Evolutionary conservation across 2,797 vertebrate genomes (phyloP).

Genomic region (Parauchenoglanis punctatus): DNA sequence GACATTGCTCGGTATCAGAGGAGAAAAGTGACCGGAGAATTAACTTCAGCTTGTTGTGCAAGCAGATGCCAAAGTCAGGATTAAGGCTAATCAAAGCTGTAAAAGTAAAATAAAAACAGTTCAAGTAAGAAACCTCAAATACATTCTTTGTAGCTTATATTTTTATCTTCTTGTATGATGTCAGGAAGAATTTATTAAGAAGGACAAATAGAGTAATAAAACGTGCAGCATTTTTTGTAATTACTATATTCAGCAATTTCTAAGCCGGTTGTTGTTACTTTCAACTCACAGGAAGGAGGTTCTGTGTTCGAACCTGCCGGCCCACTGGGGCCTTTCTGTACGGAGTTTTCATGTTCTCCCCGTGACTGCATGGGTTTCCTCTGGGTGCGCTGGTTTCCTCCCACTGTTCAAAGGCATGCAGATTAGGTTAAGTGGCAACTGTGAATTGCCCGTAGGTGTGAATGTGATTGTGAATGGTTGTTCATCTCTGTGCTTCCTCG

Average conservation of each 20-base stretch:
- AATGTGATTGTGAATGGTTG: too few species aligned
- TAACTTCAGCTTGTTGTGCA: constrained; percentile 6
- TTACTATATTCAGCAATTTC: not conserved
- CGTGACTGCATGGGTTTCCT: too few species aligned
- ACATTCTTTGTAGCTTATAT: not conserved
- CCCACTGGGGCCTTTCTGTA: too few species aligned
- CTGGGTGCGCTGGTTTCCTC: too few species aligned
- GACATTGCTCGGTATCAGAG: constrained; percentile 38
- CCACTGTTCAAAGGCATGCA: too few species aligned
- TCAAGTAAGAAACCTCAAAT: not conserved
- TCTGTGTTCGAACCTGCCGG: too few species aligned
- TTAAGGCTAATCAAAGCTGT: not conserved
- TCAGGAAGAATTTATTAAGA: not conserved
- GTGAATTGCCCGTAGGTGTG: too few species aligned
- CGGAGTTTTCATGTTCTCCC: too few species aligned
- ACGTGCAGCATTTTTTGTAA: not conserved
- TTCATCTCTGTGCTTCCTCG: too few species aligned
- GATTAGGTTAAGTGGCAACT: too few species aligned
- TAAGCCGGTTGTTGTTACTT: too few species aligned
- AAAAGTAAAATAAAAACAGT: not conserved
- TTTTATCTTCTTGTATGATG: not conserved
- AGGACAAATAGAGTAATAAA: not conserved
- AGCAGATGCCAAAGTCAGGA: not conserved
- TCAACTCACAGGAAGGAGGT: too few species aligned
- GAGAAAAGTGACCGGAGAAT: constrained; percentile 28